A percentile compares a stretch with the other conserved stretches of the same genome.
phyloP scores from a whole-genome alignment of 2,797 vertebrate genomes.

The Galagoides demidoff region DNA sequence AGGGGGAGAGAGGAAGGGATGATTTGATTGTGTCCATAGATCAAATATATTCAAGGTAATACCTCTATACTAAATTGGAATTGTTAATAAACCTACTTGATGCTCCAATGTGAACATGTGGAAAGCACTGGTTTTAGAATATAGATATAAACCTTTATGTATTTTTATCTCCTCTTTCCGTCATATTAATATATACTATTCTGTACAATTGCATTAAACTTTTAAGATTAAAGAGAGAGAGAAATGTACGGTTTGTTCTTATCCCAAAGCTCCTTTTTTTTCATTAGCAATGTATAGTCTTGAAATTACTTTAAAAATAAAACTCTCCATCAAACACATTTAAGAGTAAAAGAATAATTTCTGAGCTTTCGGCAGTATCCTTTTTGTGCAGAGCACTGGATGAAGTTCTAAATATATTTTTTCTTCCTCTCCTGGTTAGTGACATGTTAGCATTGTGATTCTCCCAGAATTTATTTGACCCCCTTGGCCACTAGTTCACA shows the following conservation, averaged over 20 bases:
- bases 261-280: conserved; percentile 48
- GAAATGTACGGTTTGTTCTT: conserved; percentile 40
- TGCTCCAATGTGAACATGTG: not conserved
- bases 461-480: conserved; percentile 55
- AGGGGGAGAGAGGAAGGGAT: not conserved
- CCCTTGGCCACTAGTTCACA: not conserved
- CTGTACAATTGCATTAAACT: conserved; percentile 54
- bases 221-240: not conserved
- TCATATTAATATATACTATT: conserved; percentile 46
- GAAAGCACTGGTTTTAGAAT: conserved; percentile 48
- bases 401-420: conserved; percentile 59
- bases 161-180: conserved; percentile 45
- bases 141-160: not conserved
- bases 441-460: not conserved
- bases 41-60: conserved; percentile 40
- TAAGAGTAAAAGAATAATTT: conserved; percentile 40
- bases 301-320: conserved; percentile 54
- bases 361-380: not conserved
- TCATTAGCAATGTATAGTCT: conserved; percentile 38
- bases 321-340: not conserved
- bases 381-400: conserved; percentile 43
- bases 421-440: conserved; percentile 17
- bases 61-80: conserved; percentile 17
- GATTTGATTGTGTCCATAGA: conserved; percentile 55
- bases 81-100: conserved; percentile 31